Evolutionary conservation across 2,888 invertebrate genomes (phyloP).

Genomic region (Dimorphilus gyrociliatus): DNA sequence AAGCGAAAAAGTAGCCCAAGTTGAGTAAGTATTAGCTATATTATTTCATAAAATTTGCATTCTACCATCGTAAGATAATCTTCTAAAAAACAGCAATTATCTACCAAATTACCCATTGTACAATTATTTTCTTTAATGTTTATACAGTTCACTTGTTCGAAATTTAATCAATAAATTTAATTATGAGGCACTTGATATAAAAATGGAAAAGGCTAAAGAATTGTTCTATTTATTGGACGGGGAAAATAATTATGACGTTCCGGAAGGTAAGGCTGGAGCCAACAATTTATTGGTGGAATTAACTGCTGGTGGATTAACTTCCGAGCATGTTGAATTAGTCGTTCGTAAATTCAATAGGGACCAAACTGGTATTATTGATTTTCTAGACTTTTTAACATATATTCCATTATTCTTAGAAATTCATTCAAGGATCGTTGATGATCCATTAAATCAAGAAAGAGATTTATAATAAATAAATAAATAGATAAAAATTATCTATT

Average conservation of each 20-base stretch:
- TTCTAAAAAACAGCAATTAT: not conserved
- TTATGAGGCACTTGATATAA: constrained; percentile 31
- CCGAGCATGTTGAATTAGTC: constrained; percentile 26
- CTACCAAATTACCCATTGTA: not conserved
- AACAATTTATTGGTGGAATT: constrained; percentile 26
- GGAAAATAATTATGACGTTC: constrained; percentile 15
- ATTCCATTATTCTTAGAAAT: constrained; percentile 35
- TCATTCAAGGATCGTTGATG: constrained; percentile 27
- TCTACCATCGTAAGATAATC: not conserved
- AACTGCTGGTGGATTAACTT: constrained; percentile 29
- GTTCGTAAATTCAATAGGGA: constrained; percentile 31
- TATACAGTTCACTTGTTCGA: constrained; percentile 28
- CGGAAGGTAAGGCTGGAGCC: constrained; percentile 19
- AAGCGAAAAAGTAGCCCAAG: constrained; percentile 33
- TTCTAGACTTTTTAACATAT: constrained; percentile 35
- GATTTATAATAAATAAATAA: constrained; percentile 1
- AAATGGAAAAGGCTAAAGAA: constrained; percentile 34
- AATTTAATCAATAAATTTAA: constrained; percentile 33
- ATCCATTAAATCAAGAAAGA: constrained; percentile 18
- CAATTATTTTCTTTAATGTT: not conserved
- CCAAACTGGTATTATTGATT: constrained; percentile 27
- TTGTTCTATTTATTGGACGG: constrained; percentile 24
- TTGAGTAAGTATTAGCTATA: constrained; percentile 27
- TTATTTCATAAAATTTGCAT: constrained; percentile 1
- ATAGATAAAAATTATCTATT: no score